Conservation (phyloP, 2,797 vertebrate species). For the Hypotaenidia okinawae region DNA sequence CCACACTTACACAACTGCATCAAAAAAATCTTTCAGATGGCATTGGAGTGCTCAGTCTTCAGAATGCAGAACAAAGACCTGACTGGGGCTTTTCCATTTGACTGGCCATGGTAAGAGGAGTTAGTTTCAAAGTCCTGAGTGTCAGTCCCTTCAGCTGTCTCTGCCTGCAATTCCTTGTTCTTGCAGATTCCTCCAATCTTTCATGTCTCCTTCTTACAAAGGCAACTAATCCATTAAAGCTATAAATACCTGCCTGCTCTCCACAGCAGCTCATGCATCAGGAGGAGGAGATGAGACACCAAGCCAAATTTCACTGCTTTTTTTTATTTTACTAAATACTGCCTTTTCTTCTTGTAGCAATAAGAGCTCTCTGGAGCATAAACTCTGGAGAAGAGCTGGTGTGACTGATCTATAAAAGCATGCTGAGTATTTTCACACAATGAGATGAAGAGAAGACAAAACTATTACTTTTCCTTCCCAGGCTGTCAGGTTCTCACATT, state of each 20-base stretch:
- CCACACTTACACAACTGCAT: not conserved
- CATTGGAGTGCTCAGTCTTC: not conserved
- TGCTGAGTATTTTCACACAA: not conserved
- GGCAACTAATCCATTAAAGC: constrained; percentile 13
- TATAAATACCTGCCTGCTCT: not conserved
- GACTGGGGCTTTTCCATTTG: constrained; percentile 27
- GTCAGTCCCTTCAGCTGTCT: not conserved
- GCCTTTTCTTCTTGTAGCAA: not conserved
- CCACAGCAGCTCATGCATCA: not conserved
- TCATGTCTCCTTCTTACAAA: constrained; percentile 23
- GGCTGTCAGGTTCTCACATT: not conserved
- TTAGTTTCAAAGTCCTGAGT: not conserved
- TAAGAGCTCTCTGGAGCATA: not conserved
- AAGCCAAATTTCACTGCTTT: not conserved
- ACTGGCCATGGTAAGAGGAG: not conserved
- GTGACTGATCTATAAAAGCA: constrained; percentile 20
- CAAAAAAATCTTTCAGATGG: not conserved
- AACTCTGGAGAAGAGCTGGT: not conserved
- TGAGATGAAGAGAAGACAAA: constrained; percentile 10
- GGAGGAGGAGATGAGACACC: constrained; percentile 3
- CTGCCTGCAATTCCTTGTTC: constrained; percentile 10
- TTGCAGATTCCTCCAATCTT: constrained; percentile 2
- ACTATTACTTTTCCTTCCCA: not conserved
- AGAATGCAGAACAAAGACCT: not conserved
- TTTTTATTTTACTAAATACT: not conserved